A percentile compares a stretch with the other conserved stretches of the same genome.
Evolutionary conservation across 2,797 vertebrate species (phyloP).

Genomic region (Peromyscus nudipes): DNA sequence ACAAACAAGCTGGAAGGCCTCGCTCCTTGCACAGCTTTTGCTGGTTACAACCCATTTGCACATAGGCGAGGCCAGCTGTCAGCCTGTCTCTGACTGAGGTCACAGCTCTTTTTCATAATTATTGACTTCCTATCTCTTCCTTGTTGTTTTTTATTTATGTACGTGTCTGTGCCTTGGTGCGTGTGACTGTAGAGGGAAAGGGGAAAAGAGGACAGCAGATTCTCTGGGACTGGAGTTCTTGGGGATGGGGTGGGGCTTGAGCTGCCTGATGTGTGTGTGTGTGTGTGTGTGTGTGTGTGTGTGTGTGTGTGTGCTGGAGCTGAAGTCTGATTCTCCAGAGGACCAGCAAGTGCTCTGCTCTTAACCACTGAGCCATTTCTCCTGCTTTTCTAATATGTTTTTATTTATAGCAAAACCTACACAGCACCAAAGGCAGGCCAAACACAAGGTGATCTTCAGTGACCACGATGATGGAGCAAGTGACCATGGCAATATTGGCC

Average conservation of each 20-base stretch:
- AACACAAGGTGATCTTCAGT: not conserved
- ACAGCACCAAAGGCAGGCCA: not conserved
- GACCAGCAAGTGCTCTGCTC: not conserved
- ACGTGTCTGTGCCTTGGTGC: not conserved
- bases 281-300: too few relatives aligned
- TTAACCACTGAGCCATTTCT: not conserved
- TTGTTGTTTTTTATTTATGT: not conserved
- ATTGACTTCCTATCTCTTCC: not conserved
- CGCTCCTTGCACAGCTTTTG: not conserved
- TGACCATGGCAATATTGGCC: not conserved
- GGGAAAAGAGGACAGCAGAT: not conserved
- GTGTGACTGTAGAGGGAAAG: not conserved
- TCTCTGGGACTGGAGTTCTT: not conserved
- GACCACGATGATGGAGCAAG: not conserved
- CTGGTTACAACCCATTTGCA: conserved; percentile 1
- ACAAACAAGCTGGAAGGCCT: not conserved
- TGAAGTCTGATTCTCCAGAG: not conserved
- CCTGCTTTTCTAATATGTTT: not conserved
- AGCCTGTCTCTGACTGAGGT: not conserved
- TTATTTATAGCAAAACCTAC: not conserved
- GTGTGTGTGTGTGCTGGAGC: not conserved
- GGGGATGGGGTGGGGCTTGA: not conserved
- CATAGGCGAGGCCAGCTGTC: not conserved
- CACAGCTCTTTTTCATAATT: not conserved
- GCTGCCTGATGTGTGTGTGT: not conserved